Percentiles rank a stretch among this genome's conserved stretches.
phyloP scores from a whole-genome alignment of 2,113 vertebrate genomes.

The Crypturellus undulatus region DNA sequence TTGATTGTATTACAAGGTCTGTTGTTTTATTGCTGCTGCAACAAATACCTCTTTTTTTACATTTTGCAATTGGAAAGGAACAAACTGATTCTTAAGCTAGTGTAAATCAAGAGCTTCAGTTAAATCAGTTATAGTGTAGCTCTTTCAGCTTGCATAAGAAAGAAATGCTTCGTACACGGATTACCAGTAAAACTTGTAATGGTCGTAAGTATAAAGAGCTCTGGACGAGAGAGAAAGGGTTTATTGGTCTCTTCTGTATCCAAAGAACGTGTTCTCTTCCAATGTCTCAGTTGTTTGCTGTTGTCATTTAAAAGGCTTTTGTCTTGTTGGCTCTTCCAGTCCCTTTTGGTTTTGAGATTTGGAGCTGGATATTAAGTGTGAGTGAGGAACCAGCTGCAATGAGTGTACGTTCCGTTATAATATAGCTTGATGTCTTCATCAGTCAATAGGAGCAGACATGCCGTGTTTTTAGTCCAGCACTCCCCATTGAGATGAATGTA shows the following conservation, averaged over 20 bases:
- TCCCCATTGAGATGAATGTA: neutral
- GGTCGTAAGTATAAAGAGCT: neutral
- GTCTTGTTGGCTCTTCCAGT: neutral
- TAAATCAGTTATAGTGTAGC: neutral
- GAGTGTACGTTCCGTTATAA: neutral
- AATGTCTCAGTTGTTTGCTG: neutral
- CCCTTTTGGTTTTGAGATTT: neutral
- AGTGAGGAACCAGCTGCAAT: neutral
- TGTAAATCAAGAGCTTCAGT: neutral
- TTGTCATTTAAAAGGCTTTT: neutral
- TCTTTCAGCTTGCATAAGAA: neutral
- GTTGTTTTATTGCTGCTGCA: fast-evolving
- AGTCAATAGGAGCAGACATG: neutral
- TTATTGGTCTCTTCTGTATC: neutral
- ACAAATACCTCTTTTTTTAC: neutral
- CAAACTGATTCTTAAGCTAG: neutral
- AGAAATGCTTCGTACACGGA: neutral
- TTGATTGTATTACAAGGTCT: neutral
- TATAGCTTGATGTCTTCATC: neutral
- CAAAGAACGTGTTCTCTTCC: neutral
- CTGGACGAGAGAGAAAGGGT: neutral
- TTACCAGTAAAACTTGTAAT: neutral
- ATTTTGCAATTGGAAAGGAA: neutral
- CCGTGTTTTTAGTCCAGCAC: neutral
- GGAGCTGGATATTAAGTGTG: neutral